phyloP scores from a whole-genome alignment of 2,797 vertebrate genomes.

The Oceanodroma leucorhoa region DNA sequence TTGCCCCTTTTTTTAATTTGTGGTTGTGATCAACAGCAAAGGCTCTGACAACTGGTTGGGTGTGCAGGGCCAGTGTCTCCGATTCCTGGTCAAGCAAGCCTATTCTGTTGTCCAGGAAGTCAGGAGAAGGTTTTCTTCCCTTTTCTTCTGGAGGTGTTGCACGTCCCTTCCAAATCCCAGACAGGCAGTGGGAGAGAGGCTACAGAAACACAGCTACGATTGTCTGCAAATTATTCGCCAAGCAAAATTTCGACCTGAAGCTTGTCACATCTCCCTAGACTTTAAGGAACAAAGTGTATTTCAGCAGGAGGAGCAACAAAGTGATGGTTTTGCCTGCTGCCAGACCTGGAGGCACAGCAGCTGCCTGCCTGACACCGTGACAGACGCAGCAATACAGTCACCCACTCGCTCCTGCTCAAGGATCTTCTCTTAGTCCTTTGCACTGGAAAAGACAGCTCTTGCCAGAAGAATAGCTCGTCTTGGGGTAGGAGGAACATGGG shows the following conservation, averaged over 20 bases:
- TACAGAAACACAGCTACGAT: background rate
- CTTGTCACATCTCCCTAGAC: background rate
- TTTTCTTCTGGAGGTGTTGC: background rate
- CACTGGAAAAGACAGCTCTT: background rate
- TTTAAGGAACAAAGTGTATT: background rate
- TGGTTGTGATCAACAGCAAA: background rate
- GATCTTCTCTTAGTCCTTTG: background rate
- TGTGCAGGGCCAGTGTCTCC: background rate
- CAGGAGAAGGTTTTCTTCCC: background rate
- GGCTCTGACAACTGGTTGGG: background rate
- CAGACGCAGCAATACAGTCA: background rate
- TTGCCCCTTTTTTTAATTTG: background rate
- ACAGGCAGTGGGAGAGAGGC: background rate
- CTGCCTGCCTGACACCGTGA: background rate
- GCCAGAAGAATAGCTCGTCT: background rate
- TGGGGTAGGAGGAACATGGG: background rate
- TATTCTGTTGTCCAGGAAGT: background rate
- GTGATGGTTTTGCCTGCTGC: background rate
- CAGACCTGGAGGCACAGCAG: background rate
- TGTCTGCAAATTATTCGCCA: background rate
- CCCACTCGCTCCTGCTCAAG: background rate
- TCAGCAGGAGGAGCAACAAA: background rate
- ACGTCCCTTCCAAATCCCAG: background rate
- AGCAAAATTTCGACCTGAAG: background rate
- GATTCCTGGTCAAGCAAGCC: background rate